Conservation (phyloP, 2,797 vertebrate genomes). For the Austrolebias charrua region DNA sequence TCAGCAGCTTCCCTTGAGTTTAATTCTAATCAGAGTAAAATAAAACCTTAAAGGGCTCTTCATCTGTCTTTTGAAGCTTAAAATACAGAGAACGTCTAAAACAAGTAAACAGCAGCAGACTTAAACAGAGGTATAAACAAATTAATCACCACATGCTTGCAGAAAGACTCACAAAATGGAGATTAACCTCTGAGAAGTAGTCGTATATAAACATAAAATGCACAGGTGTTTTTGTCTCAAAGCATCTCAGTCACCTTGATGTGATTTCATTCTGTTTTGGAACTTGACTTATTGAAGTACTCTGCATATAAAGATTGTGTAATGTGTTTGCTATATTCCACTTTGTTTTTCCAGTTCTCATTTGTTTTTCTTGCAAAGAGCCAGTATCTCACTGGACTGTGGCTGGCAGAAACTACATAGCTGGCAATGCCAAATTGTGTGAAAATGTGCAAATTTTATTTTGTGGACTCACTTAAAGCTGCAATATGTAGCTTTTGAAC, state of each 20-base stretch:
- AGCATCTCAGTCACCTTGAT: background rate
- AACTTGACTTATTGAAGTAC: constrained; percentile 30
- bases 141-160: constrained; percentile 10
- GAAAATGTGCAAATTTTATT: too few relatives aligned
- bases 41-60: constrained; percentile 15
- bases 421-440: too few relatives aligned
- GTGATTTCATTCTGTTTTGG: constrained; percentile 34
- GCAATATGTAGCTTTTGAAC: too few relatives aligned
- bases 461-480: too few relatives aligned
- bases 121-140: constrained; percentile 9
- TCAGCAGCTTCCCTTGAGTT: constrained; percentile 10
- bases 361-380: background rate
- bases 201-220: constrained; percentile 22
- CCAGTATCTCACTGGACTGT: too few relatives aligned
- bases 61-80: constrained; percentile 23
- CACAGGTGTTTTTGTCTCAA: constrained; percentile 20
- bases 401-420: too few relatives aligned
- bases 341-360: constrained; percentile 9
- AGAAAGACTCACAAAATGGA: constrained; percentile 1
- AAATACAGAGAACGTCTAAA: constrained; percentile 30
- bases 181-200: constrained; percentile 52
- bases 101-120: constrained; percentile 33
- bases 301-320: constrained; percentile 13
- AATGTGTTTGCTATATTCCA: constrained; percentile 5
- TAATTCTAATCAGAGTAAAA: constrained; percentile 33